phyloP scores from a whole-genome alignment of 1,140 invertebrate genomes.

The Vollenhovia emeryi region DNA sequence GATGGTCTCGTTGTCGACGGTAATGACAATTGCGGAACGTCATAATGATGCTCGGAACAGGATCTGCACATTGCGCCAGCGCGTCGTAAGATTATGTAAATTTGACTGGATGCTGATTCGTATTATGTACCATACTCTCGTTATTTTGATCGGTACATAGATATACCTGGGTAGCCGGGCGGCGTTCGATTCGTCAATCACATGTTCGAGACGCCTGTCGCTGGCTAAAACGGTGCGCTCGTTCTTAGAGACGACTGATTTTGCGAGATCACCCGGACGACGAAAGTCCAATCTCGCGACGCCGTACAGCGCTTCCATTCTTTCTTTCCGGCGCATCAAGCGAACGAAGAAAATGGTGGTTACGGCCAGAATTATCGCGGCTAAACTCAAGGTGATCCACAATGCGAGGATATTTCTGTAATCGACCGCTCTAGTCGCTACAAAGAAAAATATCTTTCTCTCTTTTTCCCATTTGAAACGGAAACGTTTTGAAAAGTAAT shows the following conservation, averaged over 20 bases:
- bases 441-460: conserved; percentile 15
- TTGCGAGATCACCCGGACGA: conserved; percentile 91
- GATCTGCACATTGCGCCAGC: conserved; percentile 87
- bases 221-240: conserved; percentile 64
- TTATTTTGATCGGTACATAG: conserved; percentile 15
- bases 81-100: conserved; percentile 85
- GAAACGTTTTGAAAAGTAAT: background rate
- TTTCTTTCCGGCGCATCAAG: conserved; percentile 89
- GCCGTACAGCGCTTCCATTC: conserved; percentile 92
- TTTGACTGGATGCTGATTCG: conserved; percentile 55
- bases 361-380: conserved; percentile 91
- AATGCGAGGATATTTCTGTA: conserved; percentile 90
- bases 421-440: conserved; percentile 71
- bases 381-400: conserved; percentile 93
- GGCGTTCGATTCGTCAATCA: conserved; percentile 69
- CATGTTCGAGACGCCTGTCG: conserved; percentile 65
- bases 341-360: conserved; percentile 91
- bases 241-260: conserved; percentile 87
- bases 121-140: background rate
- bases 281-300: conserved; percentile 93
- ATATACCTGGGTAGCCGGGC: conserved; percentile 71
- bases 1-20: conserved; percentile 86
- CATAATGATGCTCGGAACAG: conserved; percentile 93
- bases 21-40: conserved; percentile 92
- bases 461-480: background rate